A percentile compares a stretch with the other conserved stretches of the same genome.
Conservation (phyloP, 2,888 invertebrate genomes). For the Acrobasis suavella region DNA sequence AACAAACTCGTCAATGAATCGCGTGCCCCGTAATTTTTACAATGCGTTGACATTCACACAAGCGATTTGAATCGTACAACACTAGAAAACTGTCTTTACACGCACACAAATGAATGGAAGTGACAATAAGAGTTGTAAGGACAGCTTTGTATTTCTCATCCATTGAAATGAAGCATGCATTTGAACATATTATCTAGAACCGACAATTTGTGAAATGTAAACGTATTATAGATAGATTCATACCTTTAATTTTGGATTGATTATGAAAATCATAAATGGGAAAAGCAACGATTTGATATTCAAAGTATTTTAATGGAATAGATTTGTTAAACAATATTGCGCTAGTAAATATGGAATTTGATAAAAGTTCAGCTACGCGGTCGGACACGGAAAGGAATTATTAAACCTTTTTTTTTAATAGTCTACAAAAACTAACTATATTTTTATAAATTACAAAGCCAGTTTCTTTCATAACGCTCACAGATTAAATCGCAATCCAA, state of each 20-base stretch:
- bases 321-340: conserved; percentile 4
- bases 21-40: conserved; percentile 35
- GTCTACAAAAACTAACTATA: too few species aligned
- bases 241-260: conserved; percentile 6
- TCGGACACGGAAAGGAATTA: neutral
- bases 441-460: too few species aligned
- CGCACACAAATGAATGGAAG: conserved; percentile 20
- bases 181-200: conserved; percentile 46
- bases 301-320: neutral
- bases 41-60: conserved; percentile 57
- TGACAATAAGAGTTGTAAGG: conserved; percentile 42
- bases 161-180: conserved; percentile 54
- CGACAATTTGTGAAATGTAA: conserved; percentile 36
- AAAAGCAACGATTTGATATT: conserved; percentile 10
- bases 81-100: conserved; percentile 50
- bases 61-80: conserved; percentile 44
- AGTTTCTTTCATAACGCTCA: neutral
- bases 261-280: neutral
- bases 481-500: neutral
- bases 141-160: conserved; percentile 48
- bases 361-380: neutral
- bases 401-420: too few species aligned
- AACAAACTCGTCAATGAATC: conserved; percentile 47
- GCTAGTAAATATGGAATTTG: conserved; percentile 9
- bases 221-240: neutral